phyloP scores from a whole-genome alignment of 2,113 vertebrate genomes.

The Corydoras maculifer region DNA sequence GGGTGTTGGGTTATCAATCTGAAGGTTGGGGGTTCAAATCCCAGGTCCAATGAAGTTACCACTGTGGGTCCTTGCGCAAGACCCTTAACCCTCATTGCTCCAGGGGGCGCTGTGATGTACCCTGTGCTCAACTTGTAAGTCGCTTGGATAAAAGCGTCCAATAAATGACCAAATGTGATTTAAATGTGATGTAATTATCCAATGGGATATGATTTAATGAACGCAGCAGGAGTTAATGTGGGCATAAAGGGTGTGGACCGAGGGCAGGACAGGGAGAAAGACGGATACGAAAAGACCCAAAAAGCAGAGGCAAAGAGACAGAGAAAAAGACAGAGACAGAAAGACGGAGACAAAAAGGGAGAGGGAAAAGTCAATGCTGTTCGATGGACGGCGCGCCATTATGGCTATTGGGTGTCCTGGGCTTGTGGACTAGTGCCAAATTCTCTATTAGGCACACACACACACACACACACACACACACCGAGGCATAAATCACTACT shows the following conservation, averaged over 20 bases:
- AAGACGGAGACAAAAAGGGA: conserved; percentile 38
- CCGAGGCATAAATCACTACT: background rate
- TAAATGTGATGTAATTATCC: too few species aligned
- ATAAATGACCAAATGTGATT: too few species aligned
- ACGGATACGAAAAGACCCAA: too few species aligned
- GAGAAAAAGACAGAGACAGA: conserved; percentile 36
- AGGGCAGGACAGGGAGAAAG: conserved; percentile 6
- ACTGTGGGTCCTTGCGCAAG: too few species aligned
- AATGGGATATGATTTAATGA: background rate
- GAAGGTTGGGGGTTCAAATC: too few species aligned
- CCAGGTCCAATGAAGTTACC: too few species aligned
- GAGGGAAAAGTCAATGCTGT: conserved; percentile 66
- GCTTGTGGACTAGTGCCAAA: conserved; percentile 55
- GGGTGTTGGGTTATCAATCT: too few species aligned
- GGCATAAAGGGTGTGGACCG: conserved; percentile 11
- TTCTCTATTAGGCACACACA: conserved; percentile 53
- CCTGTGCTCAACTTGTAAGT: too few species aligned
- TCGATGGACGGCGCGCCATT: conserved; percentile 54
- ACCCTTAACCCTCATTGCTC: too few species aligned
- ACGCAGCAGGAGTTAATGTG: background rate
- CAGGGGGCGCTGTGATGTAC: too few species aligned
- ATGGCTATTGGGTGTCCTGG: conserved; percentile 52
- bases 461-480: conserved; percentile 22
- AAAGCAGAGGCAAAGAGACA: background rate
- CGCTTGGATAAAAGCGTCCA: too few species aligned